A percentile compares a stretch with the other conserved stretches of the same genome.
Conservation (phyloP, 2,113 vertebrate species). For the Ascaphus truei region DNA sequence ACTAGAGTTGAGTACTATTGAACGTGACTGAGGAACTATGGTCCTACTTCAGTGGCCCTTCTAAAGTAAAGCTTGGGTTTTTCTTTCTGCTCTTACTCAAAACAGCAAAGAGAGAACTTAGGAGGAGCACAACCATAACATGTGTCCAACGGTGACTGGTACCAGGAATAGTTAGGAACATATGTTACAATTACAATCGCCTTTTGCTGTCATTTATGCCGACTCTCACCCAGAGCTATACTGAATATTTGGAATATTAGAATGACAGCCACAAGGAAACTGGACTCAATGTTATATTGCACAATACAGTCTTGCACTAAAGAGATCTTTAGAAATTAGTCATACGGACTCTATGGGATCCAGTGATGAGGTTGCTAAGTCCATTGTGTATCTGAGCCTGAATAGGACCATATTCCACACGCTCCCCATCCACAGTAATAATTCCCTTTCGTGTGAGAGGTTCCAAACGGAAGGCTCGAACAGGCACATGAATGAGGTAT, state of each 20-base stretch:
- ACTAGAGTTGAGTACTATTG: too few relatives aligned
- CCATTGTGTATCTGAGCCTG: constrained; percentile 75
- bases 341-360: constrained; percentile 10
- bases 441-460: constrained; percentile 77
- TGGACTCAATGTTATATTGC: not conserved
- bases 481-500: constrained; percentile 71
- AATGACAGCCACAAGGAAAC: not conserved
- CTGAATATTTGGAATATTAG: not conserved
- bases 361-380: constrained; percentile 46
- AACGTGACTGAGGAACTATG: not conserved
- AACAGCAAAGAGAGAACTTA: not conserved
- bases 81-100: too few relatives aligned
- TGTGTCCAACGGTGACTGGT: not conserved
- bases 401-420: constrained; percentile 81
- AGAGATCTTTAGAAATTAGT: constrained; percentile 10
- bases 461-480: constrained; percentile 81
- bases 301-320: not conserved
- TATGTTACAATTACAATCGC: not conserved
- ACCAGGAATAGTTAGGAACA: constrained; percentile 6
- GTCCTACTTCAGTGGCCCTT: too few relatives aligned
- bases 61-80: too few relatives aligned
- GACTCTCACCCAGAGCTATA: not conserved
- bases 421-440: constrained; percentile 84
- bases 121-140: not conserved
- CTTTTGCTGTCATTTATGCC: not conserved